Evolutionary conservation across 2,797 vertebrate species (phyloP).

Genomic region (Scomberomorus guttatus): DNA sequence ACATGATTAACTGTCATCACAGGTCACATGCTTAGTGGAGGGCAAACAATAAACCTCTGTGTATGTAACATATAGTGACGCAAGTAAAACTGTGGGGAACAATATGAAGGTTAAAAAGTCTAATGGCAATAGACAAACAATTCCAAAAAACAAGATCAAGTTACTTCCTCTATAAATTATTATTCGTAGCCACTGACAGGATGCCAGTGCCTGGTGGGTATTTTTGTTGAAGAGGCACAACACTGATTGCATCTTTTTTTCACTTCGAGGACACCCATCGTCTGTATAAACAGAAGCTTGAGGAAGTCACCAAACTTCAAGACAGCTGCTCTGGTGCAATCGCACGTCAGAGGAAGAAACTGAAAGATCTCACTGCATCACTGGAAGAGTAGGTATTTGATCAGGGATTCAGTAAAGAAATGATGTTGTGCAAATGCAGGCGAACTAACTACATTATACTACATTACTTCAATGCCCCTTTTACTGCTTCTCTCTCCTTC

Average conservation of each 20-base stretch:
- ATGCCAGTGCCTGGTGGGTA: too few species aligned
- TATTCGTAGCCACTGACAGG: too few species aligned
- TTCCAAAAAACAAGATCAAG: not conserved
- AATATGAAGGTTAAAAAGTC: not conserved
- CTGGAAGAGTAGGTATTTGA: constrained; percentile 85
- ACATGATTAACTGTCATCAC: not conserved
- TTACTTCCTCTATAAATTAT: not conserved
- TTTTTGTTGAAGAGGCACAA: not conserved
- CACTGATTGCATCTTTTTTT: not conserved
- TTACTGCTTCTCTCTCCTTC: not conserved
- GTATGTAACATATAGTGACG: not conserved
- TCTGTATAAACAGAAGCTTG: constrained; percentile 93
- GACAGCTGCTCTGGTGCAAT: constrained; percentile 88
- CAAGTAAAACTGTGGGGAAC: too few species aligned
- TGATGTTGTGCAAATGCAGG: too few species aligned
- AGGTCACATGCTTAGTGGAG: not conserved
- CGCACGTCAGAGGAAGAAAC: constrained; percentile 90
- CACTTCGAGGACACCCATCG: constrained; percentile 91
- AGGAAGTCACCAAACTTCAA: constrained; percentile 94
- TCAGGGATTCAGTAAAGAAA: not conserved
- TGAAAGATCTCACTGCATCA: constrained; percentile 87
- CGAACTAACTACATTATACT: not conserved
- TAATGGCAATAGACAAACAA: not conserved
- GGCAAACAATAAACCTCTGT: not conserved
- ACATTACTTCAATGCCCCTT: not conserved